These are phyloP conservation scores for Laticauda colubrina DNA, from an alignment of 2,113 vertebrate species.

Conservation along the genomic window DNA sequence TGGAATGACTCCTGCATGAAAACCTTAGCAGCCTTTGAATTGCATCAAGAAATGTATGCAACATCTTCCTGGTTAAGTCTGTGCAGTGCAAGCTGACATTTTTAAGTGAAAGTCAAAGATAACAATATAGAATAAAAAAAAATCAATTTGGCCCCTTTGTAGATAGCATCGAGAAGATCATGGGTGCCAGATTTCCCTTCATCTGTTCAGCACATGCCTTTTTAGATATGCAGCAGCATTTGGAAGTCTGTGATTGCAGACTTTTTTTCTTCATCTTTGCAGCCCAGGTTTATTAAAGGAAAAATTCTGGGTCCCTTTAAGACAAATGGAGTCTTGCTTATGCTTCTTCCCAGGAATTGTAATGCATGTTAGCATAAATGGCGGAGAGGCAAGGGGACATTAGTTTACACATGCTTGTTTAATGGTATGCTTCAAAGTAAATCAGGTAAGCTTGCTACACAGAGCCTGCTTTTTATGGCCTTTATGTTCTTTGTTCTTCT, in stretches of 20 bases:
- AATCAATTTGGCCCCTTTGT: not conserved
- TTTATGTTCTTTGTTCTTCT: slow-evolving; percentile 35
- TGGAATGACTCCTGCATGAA: not conserved
- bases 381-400: slow-evolving; percentile 44
- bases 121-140: not conserved
- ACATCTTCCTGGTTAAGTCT: not conserved
- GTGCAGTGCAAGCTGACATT: not conserved
- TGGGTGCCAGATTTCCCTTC: not conserved
- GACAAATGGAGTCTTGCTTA: not conserved
- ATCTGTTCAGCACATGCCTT: not conserved
- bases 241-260: not conserved
- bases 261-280: too few species aligned
- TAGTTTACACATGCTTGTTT: slow-evolving; percentile 65
- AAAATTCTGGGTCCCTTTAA: not conserved
- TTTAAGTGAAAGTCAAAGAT: not conserved
- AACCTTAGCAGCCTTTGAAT: not conserved
- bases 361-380: slow-evolving; percentile 7
- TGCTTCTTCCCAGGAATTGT: slow-evolving; percentile 7
- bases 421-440: slow-evolving; percentile 62
- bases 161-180: not conserved
- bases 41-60: not conserved
- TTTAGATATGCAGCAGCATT: not conserved
- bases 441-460: slow-evolving; percentile 56
- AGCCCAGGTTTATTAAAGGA: not conserved
- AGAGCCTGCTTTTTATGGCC: slow-evolving; percentile 50